These are phyloP conservation scores for Mormyrops boulengeri DNA, from an alignment of 2,797 vertebrate genomes.

Conservation along the genomic window DNA sequence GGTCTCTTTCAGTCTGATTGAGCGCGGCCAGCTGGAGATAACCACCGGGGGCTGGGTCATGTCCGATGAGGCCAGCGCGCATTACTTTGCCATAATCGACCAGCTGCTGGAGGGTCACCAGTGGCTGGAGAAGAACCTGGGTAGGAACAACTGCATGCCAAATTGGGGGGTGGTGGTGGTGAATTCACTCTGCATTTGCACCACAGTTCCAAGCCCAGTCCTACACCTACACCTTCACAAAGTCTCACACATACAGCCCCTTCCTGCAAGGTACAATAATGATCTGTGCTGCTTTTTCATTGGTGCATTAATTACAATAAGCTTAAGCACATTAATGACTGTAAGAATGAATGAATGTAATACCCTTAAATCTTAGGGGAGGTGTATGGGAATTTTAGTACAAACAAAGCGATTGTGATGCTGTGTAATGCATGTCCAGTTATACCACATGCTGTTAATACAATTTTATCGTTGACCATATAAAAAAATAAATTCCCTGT, in stretches of 20 bases:
- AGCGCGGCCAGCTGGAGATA: constrained; percentile 78
- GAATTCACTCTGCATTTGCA: background rate
- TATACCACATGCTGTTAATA: background rate
- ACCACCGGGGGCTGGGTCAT: constrained; percentile 94
- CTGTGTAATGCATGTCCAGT: background rate
- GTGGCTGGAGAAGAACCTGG: constrained; percentile 79
- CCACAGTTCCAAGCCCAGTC: background rate
- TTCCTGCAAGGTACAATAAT: background rate
- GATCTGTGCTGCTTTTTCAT: background rate
- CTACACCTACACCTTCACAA: background rate
- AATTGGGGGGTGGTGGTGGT: background rate
- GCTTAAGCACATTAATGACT: background rate
- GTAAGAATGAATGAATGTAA: background rate
- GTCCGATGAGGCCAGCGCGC: constrained; percentile 83
- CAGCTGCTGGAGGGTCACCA: constrained; percentile 89
- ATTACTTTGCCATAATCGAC: constrained; percentile 82
- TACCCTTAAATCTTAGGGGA: background rate
- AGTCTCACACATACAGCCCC: background rate
- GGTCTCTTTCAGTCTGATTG: constrained; percentile 66
- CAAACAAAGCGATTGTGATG: background rate
- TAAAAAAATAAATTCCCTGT: background rate
- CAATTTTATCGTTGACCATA: background rate
- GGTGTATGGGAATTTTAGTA: background rate
- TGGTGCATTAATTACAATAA: background rate
- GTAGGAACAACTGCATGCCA: constrained; percentile 42